These are phyloP conservation scores for Heteromormyrus szaboi DNA, from an alignment of 2,797 vertebrate genomes.

Conservation along the genomic window DNA sequence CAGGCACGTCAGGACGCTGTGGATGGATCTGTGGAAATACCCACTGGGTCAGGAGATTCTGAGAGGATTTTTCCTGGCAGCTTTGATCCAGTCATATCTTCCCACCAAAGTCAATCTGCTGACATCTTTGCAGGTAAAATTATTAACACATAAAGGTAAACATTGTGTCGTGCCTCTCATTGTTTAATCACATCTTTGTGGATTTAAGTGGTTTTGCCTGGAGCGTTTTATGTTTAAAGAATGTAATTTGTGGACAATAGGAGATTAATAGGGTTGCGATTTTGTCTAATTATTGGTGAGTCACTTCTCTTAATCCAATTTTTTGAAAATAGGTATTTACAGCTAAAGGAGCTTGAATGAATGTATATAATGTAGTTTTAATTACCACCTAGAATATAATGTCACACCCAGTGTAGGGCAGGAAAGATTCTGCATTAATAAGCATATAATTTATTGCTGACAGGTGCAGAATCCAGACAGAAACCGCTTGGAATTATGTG, in stretches of 20 bases:
- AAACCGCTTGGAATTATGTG: neutral
- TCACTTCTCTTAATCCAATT: neutral
- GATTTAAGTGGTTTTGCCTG: neutral
- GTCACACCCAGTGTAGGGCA: neutral
- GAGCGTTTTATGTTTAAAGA: neutral
- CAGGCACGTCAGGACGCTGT: neutral
- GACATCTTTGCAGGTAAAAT: neutral
- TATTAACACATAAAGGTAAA: neutral
- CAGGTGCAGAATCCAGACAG: slow-evolving; percentile 1
- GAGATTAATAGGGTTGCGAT: neutral
- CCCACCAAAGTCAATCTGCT: neutral
- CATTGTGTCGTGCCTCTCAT: neutral
- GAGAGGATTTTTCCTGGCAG: slow-evolving; percentile 7
- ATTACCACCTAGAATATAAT: neutral
- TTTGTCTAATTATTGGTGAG: neutral
- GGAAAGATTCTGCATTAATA: neutral
- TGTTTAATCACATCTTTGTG: neutral
- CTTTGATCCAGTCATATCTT: neutral
- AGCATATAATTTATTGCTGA: neutral
- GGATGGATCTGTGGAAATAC: neutral
- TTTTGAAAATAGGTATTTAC: neutral
- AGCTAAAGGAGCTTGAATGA: neutral
- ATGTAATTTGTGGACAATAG: neutral
- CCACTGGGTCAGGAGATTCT: slow-evolving; percentile 29
- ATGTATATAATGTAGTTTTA: neutral